Evolutionary conservation across 2,113 vertebrate species (phyloP).

Genomic region (Pelecanus crispus): DNA sequence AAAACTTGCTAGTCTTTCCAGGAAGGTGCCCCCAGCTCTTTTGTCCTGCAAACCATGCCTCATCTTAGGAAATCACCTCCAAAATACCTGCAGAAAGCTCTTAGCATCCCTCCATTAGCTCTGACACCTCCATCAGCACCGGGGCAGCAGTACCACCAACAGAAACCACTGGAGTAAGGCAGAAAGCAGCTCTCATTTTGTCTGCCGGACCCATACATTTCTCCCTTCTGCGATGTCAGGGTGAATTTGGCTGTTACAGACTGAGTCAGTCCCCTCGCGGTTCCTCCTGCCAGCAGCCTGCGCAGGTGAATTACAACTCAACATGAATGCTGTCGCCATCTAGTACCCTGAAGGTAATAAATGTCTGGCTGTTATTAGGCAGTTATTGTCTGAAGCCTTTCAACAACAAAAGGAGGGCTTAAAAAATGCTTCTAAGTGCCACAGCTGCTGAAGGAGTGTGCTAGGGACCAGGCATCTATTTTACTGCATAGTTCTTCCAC

Average conservation of each 20-base stretch:
- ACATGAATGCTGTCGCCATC: not conserved
- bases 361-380: not conserved
- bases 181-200: not conserved
- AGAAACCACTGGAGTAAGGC: not conserved
- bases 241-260: not conserved
- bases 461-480: not conserved
- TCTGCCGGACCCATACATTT: not conserved
- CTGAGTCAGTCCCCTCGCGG: fast-evolving
- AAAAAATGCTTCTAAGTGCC: not conserved
- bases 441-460: not conserved
- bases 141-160: not conserved
- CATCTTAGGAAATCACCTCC: not conserved
- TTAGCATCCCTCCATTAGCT: not conserved
- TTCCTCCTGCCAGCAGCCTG: not conserved
- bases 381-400: not conserved
- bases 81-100: not conserved
- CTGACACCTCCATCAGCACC: not conserved
- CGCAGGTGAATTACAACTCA: not conserved
- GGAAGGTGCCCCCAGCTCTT: not conserved
- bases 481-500: not conserved
- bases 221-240: not conserved
- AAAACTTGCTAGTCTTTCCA: not conserved
- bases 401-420: not conserved
- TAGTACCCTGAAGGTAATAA: not conserved
- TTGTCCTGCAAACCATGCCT: not conserved